A percentile compares a stretch with the other conserved stretches of the same genome.
Evolutionary conservation across 2,888 invertebrate species (phyloP).

Genomic region (Neocrepidodera transversa): DNA sequence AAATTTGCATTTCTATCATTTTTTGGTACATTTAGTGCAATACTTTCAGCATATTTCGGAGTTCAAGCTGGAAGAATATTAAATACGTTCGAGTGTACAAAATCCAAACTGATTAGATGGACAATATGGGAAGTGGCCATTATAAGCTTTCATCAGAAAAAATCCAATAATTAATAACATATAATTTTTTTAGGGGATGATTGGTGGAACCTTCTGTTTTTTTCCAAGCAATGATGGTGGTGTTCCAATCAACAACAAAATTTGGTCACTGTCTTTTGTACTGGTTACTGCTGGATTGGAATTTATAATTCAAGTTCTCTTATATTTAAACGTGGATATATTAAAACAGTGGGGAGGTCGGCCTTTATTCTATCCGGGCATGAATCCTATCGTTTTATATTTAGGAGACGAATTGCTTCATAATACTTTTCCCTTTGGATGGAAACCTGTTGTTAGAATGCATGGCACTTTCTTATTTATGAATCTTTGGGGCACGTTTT

Average conservation of each 20-base stretch:
- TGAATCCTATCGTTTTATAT: conserved; percentile 82
- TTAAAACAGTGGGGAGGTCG: conserved; percentile 77
- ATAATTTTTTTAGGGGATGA: conserved; percentile 61
- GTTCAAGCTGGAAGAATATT: conserved; percentile 81
- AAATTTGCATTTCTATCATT: too few species aligned
- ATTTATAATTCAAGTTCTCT: conserved; percentile 69
- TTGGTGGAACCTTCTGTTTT: conserved; percentile 71
- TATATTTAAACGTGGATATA: conserved; percentile 77
- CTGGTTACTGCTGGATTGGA: conserved; percentile 73
- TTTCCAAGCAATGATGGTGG: conserved; percentile 74
- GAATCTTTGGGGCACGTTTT: conserved; percentile 74
- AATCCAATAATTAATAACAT: too few species aligned
- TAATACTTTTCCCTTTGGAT: conserved; percentile 75
- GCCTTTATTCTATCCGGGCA: conserved; percentile 82
- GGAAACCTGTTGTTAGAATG: conserved; percentile 66
- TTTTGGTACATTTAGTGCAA: conserved; percentile 72
- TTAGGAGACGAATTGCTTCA: conserved; percentile 77
- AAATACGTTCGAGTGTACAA: conserved; percentile 70
- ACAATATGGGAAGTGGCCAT: conserved; percentile 64
- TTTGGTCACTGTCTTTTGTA: conserved; percentile 84
- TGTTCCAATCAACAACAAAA: conserved; percentile 85
- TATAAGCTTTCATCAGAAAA: too few species aligned
- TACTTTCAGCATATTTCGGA: conserved; percentile 74
- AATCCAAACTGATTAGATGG: conserved; percentile 66
- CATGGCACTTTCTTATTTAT: conserved; percentile 73